A percentile compares a stretch with the other conserved stretches of the same genome.
phyloP scores from a whole-genome alignment of 2,888 invertebrate species.

The Chloroclystis v-ata region DNA sequence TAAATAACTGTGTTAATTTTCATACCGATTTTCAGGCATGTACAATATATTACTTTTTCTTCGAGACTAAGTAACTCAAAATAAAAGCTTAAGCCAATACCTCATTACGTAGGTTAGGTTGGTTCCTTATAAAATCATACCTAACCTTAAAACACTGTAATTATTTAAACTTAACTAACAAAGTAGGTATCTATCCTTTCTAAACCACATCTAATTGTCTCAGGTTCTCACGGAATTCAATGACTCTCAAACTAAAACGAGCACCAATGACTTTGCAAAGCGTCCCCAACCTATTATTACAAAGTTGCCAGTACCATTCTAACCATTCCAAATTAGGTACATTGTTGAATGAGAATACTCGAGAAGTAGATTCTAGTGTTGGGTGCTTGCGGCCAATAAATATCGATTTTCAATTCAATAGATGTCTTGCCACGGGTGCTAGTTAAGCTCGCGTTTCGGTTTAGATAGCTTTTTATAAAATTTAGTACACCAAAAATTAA shows the following conservation, averaged over 20 bases:
- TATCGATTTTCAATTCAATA: conserved; percentile 45
- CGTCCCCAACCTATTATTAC: not conserved
- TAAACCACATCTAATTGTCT: no score
- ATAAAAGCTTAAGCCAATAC: no score
- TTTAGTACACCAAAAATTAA: no score
- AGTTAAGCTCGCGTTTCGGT: conserved; percentile 14
- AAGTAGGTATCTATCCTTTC: no score
- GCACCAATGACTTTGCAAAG: not conserved
- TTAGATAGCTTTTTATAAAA: not conserved
- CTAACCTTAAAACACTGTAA: no score
- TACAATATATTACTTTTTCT: no score
- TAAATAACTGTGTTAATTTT: no score
- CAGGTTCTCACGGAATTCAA: not conserved
- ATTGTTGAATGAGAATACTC: conserved; percentile 16
- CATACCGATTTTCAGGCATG: no score
- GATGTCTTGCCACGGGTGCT: conserved; percentile 43
- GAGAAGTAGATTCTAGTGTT: conserved; percentile 21
- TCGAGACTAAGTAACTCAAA: no score
- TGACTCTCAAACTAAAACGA: not conserved
- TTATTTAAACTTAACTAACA: no score
- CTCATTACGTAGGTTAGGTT: no score
- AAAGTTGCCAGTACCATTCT: conserved; percentile 7
- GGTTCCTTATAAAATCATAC: no score
- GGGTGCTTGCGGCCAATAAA: conserved; percentile 45
- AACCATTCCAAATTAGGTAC: conserved; percentile 12